Evolutionary conservation across 1,140 invertebrate genomes (phyloP).

Genomic region (Psilanteris sp.): DNA sequence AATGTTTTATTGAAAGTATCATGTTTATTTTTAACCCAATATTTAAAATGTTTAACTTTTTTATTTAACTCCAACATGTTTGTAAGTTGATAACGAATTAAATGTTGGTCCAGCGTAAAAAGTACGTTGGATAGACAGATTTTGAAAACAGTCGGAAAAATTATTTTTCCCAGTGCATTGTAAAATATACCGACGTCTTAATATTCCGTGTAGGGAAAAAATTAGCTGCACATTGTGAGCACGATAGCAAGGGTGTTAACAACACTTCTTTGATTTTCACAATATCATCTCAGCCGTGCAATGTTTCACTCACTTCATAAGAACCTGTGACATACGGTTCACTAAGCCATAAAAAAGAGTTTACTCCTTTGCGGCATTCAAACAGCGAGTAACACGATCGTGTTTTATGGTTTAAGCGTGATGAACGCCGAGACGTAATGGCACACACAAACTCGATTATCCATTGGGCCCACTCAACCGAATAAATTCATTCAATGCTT

Average conservation of each 20-base stretch:
- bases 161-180: too few relatives aligned
- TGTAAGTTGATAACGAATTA: too few relatives aligned
- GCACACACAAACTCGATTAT: slow-evolving; percentile 60
- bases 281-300: slow-evolving; percentile 63
- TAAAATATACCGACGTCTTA: slow-evolving; percentile 24
- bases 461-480: slow-evolving; percentile 45
- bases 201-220: slow-evolving; percentile 11
- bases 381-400: slow-evolving; percentile 58
- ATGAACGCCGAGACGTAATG: slow-evolving; percentile 55
- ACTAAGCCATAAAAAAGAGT: slow-evolving; percentile 61
- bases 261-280: slow-evolving; percentile 64
- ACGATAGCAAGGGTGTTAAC: slow-evolving; percentile 50
- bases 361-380: slow-evolving; percentile 54
- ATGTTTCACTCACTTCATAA: slow-evolving; percentile 58
- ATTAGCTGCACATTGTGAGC: slow-evolving; percentile 37
- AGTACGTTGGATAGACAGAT: too few relatives aligned
- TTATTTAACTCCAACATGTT: too few relatives aligned
- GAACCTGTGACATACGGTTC: slow-evolving; percentile 55
- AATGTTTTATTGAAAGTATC: too few relatives aligned
- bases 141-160: too few relatives aligned
- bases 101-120: too few relatives aligned
- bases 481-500: slow-evolving; percentile 63
- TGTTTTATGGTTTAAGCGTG: slow-evolving; percentile 59
- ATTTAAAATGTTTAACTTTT: too few relatives aligned
- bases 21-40: too few relatives aligned